These are phyloP conservation scores for Channa striata DNA, from an alignment of 2,797 vertebrate genomes.

Conservation along the genomic window DNA sequence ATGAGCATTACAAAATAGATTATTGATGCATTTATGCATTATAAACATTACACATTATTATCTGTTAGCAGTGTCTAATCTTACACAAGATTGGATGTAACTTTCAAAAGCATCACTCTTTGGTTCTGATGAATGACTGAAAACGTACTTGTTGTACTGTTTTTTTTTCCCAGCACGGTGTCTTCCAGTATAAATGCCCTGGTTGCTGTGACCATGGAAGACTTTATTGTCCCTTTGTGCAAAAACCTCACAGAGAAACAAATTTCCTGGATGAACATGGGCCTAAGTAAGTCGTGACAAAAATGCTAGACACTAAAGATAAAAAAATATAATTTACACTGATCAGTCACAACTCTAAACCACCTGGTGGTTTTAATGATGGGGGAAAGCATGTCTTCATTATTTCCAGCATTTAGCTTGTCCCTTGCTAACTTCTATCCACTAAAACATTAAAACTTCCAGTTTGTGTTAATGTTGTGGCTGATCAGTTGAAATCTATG, in stretches of 20 bases:
- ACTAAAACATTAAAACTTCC: no score
- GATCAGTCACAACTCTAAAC: no score
- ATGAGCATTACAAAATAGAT: background rate
- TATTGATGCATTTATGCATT: no score
- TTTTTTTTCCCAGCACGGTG: conserved; percentile 84
- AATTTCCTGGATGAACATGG: conserved; percentile 86
- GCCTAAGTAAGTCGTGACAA: conserved; percentile 83
- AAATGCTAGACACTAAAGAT: background rate
- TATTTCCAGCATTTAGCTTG: no score
- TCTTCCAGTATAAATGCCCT: conserved; percentile 91
- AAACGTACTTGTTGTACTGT: background rate
- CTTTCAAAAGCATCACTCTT: background rate
- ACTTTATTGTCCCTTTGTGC: conserved; percentile 81
- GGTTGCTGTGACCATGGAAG: conserved; percentile 87
- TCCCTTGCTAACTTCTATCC: conserved; percentile 26
- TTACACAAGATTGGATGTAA: background rate
- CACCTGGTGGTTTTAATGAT: no score
- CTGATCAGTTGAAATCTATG: no score
- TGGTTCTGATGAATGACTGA: conserved; percentile 15
- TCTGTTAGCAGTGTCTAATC: background rate
- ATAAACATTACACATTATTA: background rate
- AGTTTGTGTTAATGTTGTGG: background rate
- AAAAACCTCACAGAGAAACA: conserved; percentile 79
- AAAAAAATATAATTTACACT: no score
- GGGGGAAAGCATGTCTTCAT: no score